Evolutionary conservation across 2,113 vertebrate species (phyloP).

Genomic region (Syngnathus floridae): DNA sequence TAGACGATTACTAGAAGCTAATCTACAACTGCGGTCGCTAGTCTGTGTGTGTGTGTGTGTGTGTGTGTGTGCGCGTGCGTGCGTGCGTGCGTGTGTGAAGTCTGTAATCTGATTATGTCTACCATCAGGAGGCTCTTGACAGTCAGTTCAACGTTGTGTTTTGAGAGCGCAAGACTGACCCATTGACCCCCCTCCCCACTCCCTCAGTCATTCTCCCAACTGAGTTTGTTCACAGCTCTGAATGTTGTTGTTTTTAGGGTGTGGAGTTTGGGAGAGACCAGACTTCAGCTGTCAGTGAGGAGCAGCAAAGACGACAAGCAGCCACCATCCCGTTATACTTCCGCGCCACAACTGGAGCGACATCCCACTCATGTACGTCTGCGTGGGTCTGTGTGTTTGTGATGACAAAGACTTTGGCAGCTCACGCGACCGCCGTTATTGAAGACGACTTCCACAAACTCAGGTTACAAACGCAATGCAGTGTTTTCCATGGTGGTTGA

Average conservation of each 20-base stretch:
- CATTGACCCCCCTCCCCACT: neutral
- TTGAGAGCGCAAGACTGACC: neutral
- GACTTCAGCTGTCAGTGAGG: constrained; percentile 56
- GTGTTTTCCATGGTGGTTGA: constrained; percentile 41
- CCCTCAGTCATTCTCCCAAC: neutral
- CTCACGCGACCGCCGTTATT: constrained; percentile 26
- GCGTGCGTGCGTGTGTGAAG: constrained; percentile 4
- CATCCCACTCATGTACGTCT: constrained; percentile 33
- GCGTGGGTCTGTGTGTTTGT: neutral
- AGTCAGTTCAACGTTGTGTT: neutral
- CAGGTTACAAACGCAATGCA: constrained; percentile 2
- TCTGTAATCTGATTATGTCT: constrained; percentile 66
- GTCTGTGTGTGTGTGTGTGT: constrained; percentile 11
- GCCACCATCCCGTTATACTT: constrained; percentile 20
- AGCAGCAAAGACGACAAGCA: constrained; percentile 48
- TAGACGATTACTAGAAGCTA: constrained; percentile 55
- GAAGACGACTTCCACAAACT: constrained; percentile 12
- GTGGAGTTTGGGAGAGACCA: constrained; percentile 63
- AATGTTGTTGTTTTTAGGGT: constrained; percentile 47
- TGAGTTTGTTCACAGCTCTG: neutral
- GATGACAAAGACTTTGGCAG: constrained; percentile 1
- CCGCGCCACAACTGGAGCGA: constrained; percentile 36
- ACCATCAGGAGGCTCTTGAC: constrained; percentile 11
- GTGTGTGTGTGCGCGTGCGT: constrained; percentile 18
- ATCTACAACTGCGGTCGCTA: constrained; percentile 39